Conservation (phyloP, 2,113 vertebrate genomes). For the Cyphomyrus plagiostoma region DNA sequence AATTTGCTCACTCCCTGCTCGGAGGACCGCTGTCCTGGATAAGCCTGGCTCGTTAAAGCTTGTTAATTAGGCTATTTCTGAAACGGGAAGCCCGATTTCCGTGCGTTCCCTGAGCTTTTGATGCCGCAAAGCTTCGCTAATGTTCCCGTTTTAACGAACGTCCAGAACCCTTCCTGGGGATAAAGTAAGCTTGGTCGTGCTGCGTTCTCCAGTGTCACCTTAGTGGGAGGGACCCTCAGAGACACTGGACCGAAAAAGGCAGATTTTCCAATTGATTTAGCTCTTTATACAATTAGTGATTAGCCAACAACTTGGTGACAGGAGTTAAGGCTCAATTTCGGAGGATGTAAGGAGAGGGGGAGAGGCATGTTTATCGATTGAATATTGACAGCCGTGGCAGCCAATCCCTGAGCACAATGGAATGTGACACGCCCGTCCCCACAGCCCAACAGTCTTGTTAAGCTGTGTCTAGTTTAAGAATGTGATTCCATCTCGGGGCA, state of each 20-base stretch:
- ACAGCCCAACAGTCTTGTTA: background rate
- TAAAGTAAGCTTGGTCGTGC: background rate
- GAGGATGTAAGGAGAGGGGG: background rate
- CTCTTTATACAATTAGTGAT: background rate
- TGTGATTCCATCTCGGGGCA: background rate
- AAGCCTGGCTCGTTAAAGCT: conserved; percentile 59
- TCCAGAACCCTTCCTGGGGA: background rate
- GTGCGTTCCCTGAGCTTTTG: background rate
- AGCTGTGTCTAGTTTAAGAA: background rate
- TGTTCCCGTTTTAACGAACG: background rate
- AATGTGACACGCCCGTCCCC: background rate
- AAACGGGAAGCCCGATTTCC: background rate
- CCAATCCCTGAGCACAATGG: background rate
- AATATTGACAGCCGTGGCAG: background rate
- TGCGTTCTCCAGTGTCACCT: background rate
- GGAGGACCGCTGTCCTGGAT: conserved; percentile 54
- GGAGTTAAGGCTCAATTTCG: background rate
- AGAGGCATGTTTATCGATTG: background rate
- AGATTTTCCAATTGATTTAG: background rate
- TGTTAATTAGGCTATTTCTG: conserved; percentile 65
- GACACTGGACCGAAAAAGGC: background rate
- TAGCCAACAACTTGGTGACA: background rate
- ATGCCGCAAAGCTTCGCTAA: background rate
- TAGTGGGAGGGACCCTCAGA: background rate
- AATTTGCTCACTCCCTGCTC: conserved; percentile 34